Conservation (phyloP, 2,797 vertebrate genomes). For the Danio tinwini region DNA sequence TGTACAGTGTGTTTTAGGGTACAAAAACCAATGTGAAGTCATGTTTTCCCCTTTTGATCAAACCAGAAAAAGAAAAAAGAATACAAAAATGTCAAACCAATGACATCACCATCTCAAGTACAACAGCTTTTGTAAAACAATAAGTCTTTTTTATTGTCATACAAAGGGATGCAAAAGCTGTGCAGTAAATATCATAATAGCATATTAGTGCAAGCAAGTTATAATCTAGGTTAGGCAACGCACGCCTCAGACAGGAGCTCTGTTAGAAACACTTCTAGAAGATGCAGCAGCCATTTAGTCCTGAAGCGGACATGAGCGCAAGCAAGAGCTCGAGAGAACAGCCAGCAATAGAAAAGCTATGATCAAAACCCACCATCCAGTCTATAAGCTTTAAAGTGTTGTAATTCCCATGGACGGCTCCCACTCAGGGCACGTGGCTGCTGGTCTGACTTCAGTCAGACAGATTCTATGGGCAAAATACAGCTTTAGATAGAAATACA, state of each 20-base stretch:
- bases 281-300: conserved; percentile 23
- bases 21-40: not conserved
- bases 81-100: not conserved
- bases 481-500: conserved; percentile 64
- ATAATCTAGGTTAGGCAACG: conserved; percentile 58
- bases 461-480: conserved; percentile 81
- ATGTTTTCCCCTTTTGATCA: conserved; percentile 12
- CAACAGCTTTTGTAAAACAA: conserved; percentile 19
- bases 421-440: conserved; percentile 84
- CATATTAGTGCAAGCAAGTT: conserved; percentile 78
- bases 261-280: conserved; percentile 42
- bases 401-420: conserved; percentile 86
- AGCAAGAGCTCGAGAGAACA: conserved; percentile 65
- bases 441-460: conserved; percentile 82
- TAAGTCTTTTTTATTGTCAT: not conserved
- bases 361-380: conserved; percentile 81
- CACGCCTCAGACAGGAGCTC: conserved; percentile 49
- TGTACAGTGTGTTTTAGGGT: not conserved
- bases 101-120: not conserved
- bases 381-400: conserved; percentile 80
- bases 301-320: conserved; percentile 59
- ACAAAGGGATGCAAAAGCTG: conserved; percentile 26
- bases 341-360: conserved; percentile 54
- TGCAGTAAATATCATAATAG: conserved; percentile 37
- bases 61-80: too few species aligned